Base-by-base conservation (phyloP, 1,140 invertebrate genomes). In the Leucophenga varia region DNA sequence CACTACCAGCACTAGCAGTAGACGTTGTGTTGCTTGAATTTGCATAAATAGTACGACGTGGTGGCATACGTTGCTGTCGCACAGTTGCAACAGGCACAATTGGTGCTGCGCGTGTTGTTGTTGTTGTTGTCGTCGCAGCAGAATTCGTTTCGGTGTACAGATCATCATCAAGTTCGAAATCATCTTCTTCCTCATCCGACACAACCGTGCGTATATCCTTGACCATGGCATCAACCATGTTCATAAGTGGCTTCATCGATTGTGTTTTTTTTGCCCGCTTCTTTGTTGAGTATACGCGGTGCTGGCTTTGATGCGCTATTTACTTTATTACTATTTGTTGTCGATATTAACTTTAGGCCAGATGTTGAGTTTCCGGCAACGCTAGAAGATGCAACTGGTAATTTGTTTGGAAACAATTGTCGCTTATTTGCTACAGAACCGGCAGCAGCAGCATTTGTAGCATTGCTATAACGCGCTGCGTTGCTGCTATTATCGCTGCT, bases 271-370 rank as follows among this genome's bases (percentile, higher is more conserved):
- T 61, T 71, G 25, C 63, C 63, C 42, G 74, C 63, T 10, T 71
- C 56, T 3, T 69, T 41, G 38, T 75, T 75, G 9, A 75, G 55
- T 43, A 75, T 75, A 13, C 72, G 55, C 5, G 72, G 72, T 17
- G 65, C 52, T n/a, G 72, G 61, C 38, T 72, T 74, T 6, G 40
- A 19, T 8, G 1, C 7, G 36, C 12, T 16, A n/a, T n/a, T n/a
- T n/a, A n/a, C n/a, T n/a, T n/a, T n/a, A n/a, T n/a, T n/a, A n/a
- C n/a, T n/a, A n/a, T n/a, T n/a, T n/a, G n/a, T n/a, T n/a, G n/a
- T n/a, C n/a, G n/a, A n/a, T n/a, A n/a, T n/a, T n/a, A n/a, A n/a
- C n/a, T n/a, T n/a, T n/a, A n/a, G n/a, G n/a, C n/a, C n/a, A n/a
- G n/a, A n/a, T n/a, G n/a, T n/a, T n/a, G n/a, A n/a, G n/a, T n/a